Evolutionary conservation across 1,140 invertebrate genomes (phyloP), one percentile per base, ranked within the genome.

Genomic region (Temnothorax curvispinosus): DNA sequence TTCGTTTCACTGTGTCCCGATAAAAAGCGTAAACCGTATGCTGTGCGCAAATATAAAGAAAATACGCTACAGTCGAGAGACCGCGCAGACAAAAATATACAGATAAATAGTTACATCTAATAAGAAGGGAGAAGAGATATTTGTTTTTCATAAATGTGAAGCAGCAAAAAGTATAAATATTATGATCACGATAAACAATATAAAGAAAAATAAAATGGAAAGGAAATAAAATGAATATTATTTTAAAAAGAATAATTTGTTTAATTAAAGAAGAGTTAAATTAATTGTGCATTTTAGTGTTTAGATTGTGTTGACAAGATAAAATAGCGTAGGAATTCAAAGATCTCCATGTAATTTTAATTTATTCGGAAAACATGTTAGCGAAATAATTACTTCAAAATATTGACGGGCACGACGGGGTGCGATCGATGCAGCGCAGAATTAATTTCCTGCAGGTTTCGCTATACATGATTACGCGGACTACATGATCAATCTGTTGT

Each of bases 371-470:
- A 52, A 27, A 54, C n/a, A 2, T 75, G 74, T 60, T 35, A 44
- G 65, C 52, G 50, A 56, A 72, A 81, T 41, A 64, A 74, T 84
- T 60, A 84, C 27, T 84, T 75, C 7, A 74, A 69, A 69, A 82
- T 60, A 21, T 38, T 27, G 44, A 60, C 54, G 13, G 8, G n/a
- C 15, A 27, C 27, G 27, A 27, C 21, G 41, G 27, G 27, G 8
- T n/a, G 47, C 50, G 78, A 82, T 84, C 41, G 69, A 84, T 75
- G 15, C 18, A 21, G 67, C 41, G n/a, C 27, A 75, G 27, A 72
- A 84, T 84, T 84, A 84, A 84, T 84, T 74, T 84, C 80, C 80
- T 47, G 54, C 35, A 47, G 67, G 41, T 75, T 74, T 54, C 54
- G 69, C 41, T 84, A 62, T 84, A 75, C 69, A 44, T 44, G 38